Percentiles rank a stretch among this genome's conserved stretches.
These are phyloP conservation scores for human DNA, from an alignment of 2,113 vertebrate genomes.

Conservation along the genomic window DNA sequence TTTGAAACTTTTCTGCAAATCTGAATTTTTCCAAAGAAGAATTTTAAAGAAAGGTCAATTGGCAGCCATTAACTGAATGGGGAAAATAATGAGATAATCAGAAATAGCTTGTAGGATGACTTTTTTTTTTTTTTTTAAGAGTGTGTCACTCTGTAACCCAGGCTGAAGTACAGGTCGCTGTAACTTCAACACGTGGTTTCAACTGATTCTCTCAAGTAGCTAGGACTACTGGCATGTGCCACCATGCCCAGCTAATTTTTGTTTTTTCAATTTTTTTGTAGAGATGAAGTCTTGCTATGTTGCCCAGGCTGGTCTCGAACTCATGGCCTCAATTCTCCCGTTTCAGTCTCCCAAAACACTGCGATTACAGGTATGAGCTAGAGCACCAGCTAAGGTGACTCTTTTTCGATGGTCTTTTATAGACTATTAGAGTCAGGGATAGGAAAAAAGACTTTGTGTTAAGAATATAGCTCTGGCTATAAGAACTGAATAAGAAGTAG, in stretches of 20 bases:
- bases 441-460: background rate
- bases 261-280: too few species aligned
- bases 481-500: background rate
- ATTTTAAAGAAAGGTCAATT: conserved; percentile 1
- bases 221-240: too few species aligned
- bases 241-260: too few species aligned
- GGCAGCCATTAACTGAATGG: background rate
- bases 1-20: background rate
- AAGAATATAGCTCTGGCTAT: background rate
- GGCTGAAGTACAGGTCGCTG: too few species aligned
- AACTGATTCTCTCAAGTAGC: too few species aligned
- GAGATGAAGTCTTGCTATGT: too few species aligned
- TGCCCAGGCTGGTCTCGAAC: too few species aligned
- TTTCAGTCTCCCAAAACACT: too few species aligned
- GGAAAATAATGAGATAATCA: background rate
- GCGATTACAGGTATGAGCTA: too few species aligned
- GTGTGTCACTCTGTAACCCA: too few species aligned
- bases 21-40: conserved; percentile 21
- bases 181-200: too few species aligned
- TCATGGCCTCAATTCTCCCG: too few species aligned
- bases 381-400: background rate
- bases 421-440: background rate
- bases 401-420: background rate
- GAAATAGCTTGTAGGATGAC: background rate
- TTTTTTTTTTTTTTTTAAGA: background rate